Conservation (phyloP, 2,888 invertebrate species). For the Congeria kusceri region DNA sequence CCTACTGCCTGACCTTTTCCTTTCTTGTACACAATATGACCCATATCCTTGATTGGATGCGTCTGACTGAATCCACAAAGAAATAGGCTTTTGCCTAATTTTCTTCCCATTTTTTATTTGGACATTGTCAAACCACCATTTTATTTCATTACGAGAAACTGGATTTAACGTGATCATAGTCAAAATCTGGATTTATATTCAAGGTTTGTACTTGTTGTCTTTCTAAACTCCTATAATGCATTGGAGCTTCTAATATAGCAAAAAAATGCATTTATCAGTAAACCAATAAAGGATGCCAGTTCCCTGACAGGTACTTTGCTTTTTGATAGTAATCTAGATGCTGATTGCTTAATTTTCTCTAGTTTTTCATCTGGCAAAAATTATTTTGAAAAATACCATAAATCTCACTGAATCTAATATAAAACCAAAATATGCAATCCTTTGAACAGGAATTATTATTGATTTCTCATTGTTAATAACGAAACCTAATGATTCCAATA, state of each 20-base stretch:
- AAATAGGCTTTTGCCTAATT: constrained; percentile 14
- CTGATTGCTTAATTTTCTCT: background rate
- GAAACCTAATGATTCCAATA: constrained; percentile 20
- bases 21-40: background rate
- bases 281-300: constrained; percentile 17
- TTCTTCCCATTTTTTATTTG: constrained; percentile 36
- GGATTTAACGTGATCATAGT: constrained; percentile 1
- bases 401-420: constrained; percentile 36
- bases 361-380: constrained; percentile 20
- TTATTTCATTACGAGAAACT: background rate
- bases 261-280: constrained; percentile 27
- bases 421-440: constrained; percentile 27
- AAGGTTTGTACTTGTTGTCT: constrained; percentile 9
- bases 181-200: background rate
- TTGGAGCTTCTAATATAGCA: constrained; percentile 19
- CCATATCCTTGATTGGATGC: constrained; percentile 1
- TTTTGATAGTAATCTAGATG: background rate
- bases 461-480: constrained; percentile 18
- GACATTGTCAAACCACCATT: constrained; percentile 42
- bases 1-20: background rate
- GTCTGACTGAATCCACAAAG: background rate
- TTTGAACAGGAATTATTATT: constrained; percentile 7
- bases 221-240: constrained; percentile 28
- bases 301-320: background rate
- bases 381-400: constrained; percentile 13